These are phyloP conservation scores for Danaus plexippus DNA, from an alignment of 1,140 invertebrate genomes.

Conservation along the genomic window DNA sequence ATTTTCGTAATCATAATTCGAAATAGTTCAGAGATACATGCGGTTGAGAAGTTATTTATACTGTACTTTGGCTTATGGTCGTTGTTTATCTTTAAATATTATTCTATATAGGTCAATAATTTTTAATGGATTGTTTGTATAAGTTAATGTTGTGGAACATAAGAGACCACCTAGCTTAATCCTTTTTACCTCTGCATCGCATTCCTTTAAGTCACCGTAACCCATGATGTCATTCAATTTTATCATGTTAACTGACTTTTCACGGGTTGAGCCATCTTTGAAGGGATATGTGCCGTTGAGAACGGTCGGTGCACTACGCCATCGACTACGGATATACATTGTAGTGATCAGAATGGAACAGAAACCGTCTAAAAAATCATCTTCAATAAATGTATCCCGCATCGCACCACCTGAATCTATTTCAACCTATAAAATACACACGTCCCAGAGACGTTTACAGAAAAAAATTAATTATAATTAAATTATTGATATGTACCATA, in stretches of 20 bases:
- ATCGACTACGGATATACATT: constrained; percentile 83
- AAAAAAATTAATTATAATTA: not conserved
- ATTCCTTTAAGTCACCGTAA: constrained; percentile 49
- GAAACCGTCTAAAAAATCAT: constrained; percentile 39
- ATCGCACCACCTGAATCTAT: constrained; percentile 49
- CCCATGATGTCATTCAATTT: constrained; percentile 60
- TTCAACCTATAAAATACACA: constrained; percentile 33
- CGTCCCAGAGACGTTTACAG: not conserved
- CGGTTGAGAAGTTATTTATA: too few relatives aligned
- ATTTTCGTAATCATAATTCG: too few relatives aligned
- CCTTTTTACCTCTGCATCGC: constrained; percentile 51
- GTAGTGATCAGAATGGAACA: constrained; percentile 80
- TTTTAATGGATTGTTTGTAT: too few relatives aligned
- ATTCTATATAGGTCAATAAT: too few relatives aligned
- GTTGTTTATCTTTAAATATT: too few relatives aligned
- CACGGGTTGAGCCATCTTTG: constrained; percentile 25
- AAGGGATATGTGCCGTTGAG: constrained; percentile 56
- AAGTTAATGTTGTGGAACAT: too few relatives aligned
- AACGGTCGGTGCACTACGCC: constrained; percentile 59
- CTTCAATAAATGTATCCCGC: constrained; percentile 51
- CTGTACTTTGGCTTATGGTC: too few relatives aligned
- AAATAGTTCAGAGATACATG: too few relatives aligned
- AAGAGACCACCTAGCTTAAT: not conserved
- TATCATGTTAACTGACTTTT: constrained; percentile 42
- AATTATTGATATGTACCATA: constrained; percentile 27